Evolutionary conservation across 2,888 invertebrate species (phyloP).

Genomic region (Harpalus rubripes): DNA sequence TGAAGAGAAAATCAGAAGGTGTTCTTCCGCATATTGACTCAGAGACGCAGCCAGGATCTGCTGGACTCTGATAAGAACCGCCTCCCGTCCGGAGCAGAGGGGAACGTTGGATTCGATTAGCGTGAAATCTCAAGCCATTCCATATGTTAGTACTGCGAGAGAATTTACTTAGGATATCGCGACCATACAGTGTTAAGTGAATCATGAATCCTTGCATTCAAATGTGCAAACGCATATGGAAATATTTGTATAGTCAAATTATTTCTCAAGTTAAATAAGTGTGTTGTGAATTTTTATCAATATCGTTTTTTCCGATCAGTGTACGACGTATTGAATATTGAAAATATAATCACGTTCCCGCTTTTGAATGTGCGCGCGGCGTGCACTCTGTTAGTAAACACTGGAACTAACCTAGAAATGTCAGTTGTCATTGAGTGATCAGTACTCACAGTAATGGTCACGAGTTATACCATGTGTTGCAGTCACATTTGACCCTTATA

Average conservation of each 20-base stretch:
- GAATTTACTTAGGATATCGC: conserved; percentile 65
- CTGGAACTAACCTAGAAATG: conserved; percentile 62
- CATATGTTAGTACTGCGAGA: conserved; percentile 49
- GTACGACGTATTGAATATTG: neutral
- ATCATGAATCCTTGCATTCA: conserved; percentile 23
- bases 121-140: conserved; percentile 58
- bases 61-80: conserved; percentile 74
- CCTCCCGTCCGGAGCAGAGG: conserved; percentile 66
- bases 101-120: conserved; percentile 55
- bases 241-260: conserved; percentile 33
- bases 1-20: conserved; percentile 64
- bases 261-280: conserved; percentile 21
- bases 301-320: neutral
- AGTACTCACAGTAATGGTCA: conserved; percentile 6
- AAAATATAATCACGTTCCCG: neutral
- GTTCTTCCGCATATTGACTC: conserved; percentile 67
- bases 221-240: conserved; percentile 16
- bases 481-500: conserved; percentile 49
- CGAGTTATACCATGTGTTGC: conserved; percentile 45
- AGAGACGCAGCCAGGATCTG: conserved; percentile 69
- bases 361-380: conserved; percentile 15
- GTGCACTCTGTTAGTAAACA: conserved; percentile 63
- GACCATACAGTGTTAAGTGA: conserved; percentile 24
- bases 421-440: conserved; percentile 61
- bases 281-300: neutral